phyloP scores from a whole-genome alignment of 2,797 vertebrate species.

The Masticophis lateralis region DNA sequence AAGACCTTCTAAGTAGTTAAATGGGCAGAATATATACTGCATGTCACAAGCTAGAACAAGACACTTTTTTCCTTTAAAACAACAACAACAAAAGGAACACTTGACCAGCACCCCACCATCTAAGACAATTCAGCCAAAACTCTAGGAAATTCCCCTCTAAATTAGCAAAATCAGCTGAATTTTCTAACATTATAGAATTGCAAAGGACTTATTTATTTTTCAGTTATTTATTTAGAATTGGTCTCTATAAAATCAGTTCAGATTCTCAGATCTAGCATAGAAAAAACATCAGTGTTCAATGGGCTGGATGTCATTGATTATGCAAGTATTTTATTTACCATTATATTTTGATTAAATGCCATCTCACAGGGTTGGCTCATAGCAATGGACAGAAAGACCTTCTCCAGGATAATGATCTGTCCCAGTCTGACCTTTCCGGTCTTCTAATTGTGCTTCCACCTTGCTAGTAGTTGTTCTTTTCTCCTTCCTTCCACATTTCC shows the following conservation, averaged over 20 bases:
- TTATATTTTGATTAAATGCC: not conserved
- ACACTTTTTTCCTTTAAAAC: not conserved
- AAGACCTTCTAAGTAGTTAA: not conserved
- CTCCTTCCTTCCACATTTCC: not conserved
- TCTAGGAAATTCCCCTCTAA: not conserved
- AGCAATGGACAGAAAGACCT: not conserved
- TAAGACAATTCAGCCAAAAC: not conserved
- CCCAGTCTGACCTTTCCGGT: not conserved
- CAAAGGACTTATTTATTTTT: slow-evolving; percentile 52
- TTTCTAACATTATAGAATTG: not conserved
- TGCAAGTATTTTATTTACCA: not conserved
- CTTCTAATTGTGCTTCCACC: not conserved
- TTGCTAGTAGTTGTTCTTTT: not conserved
- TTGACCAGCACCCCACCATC: not conserved
- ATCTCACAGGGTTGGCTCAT: not conserved
- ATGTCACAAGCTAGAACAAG: not conserved
- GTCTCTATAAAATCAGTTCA: slow-evolving; percentile 1
- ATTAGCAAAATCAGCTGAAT: not conserved
- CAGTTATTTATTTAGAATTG: slow-evolving; percentile 43
- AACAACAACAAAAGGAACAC: not conserved
- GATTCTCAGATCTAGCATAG: slow-evolving; percentile 8
- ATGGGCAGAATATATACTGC: not conserved
- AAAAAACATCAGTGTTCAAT: slow-evolving; percentile 36
- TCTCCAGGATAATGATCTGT: not conserved
- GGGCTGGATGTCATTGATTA: slow-evolving; percentile 18